Base-by-base conservation (phyloP, 2,888 invertebrate species). In the Monochamus alternatus region DNA sequence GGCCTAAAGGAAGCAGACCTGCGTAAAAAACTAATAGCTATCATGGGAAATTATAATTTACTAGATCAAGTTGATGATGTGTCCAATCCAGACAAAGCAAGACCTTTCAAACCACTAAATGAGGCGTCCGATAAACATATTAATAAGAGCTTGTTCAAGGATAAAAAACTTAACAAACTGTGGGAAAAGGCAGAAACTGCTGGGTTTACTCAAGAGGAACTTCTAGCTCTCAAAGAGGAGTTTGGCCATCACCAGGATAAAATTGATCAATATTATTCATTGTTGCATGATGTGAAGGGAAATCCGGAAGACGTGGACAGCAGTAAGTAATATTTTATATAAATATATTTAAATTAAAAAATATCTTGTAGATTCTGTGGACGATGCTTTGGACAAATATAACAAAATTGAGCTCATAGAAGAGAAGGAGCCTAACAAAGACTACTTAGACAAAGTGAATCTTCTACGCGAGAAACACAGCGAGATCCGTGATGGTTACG, bases 231-330 rank as follows among this genome's bases (percentile, higher is more conserved):
- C 14, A 95, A 94, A 85, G 95, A 97, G 87, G 98, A 98, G 89
- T 97, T 98, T 85, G 89, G 90, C 30, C 97, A 98, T 87, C 97
- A 98, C 86, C 97, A 98, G 87, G 95, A 97, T 81, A 98, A 97
- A 89, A 93, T 98, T 67, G 95, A 97, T 87, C 94, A 98, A 85
- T 98, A 97, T 87, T 95, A 96, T 87, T 92, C 94, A 60, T 87
- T 98, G 75, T 90, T 97, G 69, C 92, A 93, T 80, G 94, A 95
- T 83, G 90, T 94, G 44, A 94, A 95, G 81, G 83, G 81, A 1
- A 88, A 91, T 59, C 92, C 93, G 80, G 87, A 90, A 60, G 92
- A 94, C 80, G 90, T 90, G 51, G 91, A 92, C 86, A 92, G 93
- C 88, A 95, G 95, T 95, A 90, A 87, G 91, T 87, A 55, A 58